phyloP scores from a whole-genome alignment of 2,113 vertebrate genomes.

The Oncorhynchus keta region DNA sequence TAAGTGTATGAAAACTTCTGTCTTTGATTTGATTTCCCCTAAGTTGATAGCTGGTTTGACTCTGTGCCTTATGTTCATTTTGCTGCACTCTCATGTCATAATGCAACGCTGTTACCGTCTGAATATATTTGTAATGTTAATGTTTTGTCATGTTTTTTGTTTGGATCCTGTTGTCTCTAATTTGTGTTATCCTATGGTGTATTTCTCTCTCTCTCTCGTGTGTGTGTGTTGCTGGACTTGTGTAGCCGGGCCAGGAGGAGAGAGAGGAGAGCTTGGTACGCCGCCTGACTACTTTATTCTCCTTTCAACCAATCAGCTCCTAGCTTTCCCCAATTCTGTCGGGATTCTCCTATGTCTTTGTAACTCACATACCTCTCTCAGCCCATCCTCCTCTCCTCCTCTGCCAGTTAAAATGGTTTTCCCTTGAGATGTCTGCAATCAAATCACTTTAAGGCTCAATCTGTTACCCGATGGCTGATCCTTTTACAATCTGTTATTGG shows the following conservation, averaged over 20 bases:
- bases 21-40: conserved; percentile 29
- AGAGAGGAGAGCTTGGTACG: conserved; percentile 86
- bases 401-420: conserved; percentile 1
- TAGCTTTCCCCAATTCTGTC: conserved; percentile 27
- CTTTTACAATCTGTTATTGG: not conserved
- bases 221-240: conserved; percentile 65
- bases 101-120: conserved; percentile 7
- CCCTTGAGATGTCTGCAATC: conserved; percentile 2
- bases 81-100: conserved; percentile 15
- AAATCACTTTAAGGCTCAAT: conserved; percentile 35
- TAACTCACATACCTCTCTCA: not conserved
- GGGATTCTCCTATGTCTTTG: not conserved
- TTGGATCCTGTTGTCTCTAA: conserved; percentile 54
- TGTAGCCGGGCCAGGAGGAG: conserved; percentile 83
- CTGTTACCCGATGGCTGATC: conserved; percentile 59
- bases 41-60: not conserved
- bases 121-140: conserved; percentile 27
- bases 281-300: conserved; percentile 58
- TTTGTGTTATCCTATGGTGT: conserved; percentile 52
- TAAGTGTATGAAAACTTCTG: too few species aligned
- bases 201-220: conserved; percentile 12
- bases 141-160: conserved; percentile 16
- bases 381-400: conserved; percentile 8
- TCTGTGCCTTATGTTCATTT: conserved; percentile 10
- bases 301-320: conserved; percentile 35